These are phyloP conservation scores for Penaeus japonicus DNA, from an alignment of 1,140 invertebrate species.

Conservation along the genomic window DNA sequence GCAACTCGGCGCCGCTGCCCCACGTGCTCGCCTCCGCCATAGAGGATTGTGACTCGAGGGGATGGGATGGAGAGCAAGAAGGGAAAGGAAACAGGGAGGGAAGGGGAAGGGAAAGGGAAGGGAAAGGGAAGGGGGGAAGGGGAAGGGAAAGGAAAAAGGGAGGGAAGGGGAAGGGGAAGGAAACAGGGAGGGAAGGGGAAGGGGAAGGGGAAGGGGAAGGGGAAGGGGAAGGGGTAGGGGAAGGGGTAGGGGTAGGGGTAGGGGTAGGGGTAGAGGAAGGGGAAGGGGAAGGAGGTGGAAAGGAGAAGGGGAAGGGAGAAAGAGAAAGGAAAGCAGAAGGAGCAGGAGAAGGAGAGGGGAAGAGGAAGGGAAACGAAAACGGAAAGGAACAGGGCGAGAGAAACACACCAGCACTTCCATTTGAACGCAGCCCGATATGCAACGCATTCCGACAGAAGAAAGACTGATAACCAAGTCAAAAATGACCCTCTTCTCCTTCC, in stretches of 20 bases:
- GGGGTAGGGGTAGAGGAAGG: neutral
- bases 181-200: neutral
- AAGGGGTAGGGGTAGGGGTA: neutral
- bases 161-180: neutral
- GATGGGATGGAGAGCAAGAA: neutral
- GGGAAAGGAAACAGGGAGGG: neutral
- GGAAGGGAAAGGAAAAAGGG: neutral
- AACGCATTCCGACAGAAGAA: too few relatives aligned
- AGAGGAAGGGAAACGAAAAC: neutral
- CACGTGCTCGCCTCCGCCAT: too few relatives aligned
- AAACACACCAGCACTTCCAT: too few relatives aligned
- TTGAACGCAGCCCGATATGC: too few relatives aligned
- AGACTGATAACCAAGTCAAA: too few relatives aligned
- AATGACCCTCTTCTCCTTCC: too few relatives aligned
- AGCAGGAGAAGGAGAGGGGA: neutral
- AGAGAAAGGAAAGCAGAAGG: neutral
- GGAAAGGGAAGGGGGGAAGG: neutral
- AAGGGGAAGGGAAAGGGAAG: neutral
- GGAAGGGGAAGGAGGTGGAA: neutral
- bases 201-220: neutral
- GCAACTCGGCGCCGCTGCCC: too few relatives aligned
- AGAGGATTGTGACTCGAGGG: too few relatives aligned
- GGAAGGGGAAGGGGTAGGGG: neutral
- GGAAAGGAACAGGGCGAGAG: neutral
- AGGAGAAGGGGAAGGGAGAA: neutral